A percentile compares a stretch with the other conserved stretches of the same genome.
phyloP scores from a whole-genome alignment of 2,888 invertebrate genomes.

The Orthosia cruda region DNA sequence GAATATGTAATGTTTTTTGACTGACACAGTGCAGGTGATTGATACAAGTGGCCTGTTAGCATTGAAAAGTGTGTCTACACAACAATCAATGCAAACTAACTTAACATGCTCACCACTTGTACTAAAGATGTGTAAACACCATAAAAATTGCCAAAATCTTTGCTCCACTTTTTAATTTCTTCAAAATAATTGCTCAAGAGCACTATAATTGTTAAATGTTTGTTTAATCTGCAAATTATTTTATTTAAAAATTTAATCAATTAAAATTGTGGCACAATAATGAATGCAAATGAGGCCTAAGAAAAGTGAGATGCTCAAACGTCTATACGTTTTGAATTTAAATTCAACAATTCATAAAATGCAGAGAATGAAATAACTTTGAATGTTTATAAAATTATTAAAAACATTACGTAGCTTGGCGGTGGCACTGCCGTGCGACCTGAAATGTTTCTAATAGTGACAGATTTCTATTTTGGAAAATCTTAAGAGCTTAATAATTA shows the following conservation, averaged over 20 bases:
- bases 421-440: background rate
- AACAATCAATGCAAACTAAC: constrained; percentile 6
- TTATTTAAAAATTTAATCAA: background rate
- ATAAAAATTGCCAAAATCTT: constrained; percentile 29
- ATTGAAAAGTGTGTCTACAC: background rate
- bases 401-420: background rate
- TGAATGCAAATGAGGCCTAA: constrained; percentile 33
- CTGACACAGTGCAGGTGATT: constrained; percentile 20
- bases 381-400: background rate
- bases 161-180: constrained; percentile 29
- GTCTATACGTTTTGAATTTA: constrained; percentile 17
- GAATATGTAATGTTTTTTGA: constrained; percentile 10
- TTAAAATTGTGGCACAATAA: background rate
- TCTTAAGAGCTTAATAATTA: background rate
- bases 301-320: constrained; percentile 26
- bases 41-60: background rate
- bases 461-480: constrained; percentile 24
- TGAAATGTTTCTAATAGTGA: background rate
- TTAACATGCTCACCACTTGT: background rate
- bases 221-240: constrained; percentile 4
- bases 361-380: background rate
- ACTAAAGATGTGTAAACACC: constrained; percentile 15
- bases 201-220: constrained; percentile 19
- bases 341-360: background rate
- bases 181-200: constrained; percentile 46